These are phyloP conservation scores for Drosophila pachea DNA, from an alignment of 1,140 invertebrate species.

Conservation along the genomic window DNA sequence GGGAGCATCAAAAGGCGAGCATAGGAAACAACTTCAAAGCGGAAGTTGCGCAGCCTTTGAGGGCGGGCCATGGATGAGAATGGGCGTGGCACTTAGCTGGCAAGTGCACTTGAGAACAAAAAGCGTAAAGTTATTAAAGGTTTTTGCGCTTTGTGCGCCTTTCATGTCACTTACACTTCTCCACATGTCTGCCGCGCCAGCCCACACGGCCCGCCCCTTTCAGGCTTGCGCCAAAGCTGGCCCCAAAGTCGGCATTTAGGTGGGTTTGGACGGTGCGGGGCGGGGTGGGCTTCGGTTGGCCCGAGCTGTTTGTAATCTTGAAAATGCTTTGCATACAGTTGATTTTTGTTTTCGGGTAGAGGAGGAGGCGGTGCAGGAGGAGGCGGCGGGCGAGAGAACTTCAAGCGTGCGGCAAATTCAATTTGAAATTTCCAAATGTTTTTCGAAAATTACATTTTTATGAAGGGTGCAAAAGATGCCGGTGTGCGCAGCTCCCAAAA, in stretches of 20 bases:
- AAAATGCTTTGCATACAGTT: slow-evolving; percentile 57
- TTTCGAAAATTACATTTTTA: slow-evolving; percentile 73
- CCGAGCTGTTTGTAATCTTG: slow-evolving; percentile 50
- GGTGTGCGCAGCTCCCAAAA: slow-evolving; percentile 25
- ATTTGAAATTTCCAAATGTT: slow-evolving; percentile 75
- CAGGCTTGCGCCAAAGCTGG: background rate
- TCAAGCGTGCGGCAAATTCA: slow-evolving; percentile 76
- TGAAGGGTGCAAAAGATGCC: slow-evolving; percentile 61
- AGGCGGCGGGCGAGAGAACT: slow-evolving; percentile 32
- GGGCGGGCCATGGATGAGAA: background rate
- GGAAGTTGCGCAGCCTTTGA: slow-evolving; percentile 52
- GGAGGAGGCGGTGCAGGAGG: background rate
- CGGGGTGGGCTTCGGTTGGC: slow-evolving; percentile 19
- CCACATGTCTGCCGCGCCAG: slow-evolving; percentile 32
- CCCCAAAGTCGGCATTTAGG: slow-evolving; percentile 40
- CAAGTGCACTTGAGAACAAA: slow-evolving; percentile 75
- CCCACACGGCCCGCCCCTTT: too few species aligned
- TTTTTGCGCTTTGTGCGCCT: slow-evolving; percentile 72
- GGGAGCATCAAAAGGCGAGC: slow-evolving; percentile 21
- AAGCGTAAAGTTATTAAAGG: slow-evolving; percentile 75
- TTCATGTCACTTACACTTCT: slow-evolving; percentile 75
- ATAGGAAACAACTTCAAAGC: slow-evolving; percentile 62
- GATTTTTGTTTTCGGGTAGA: background rate
- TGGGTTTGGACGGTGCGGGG: slow-evolving; percentile 12
- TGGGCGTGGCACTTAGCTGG: slow-evolving; percentile 37